Base-by-base conservation (phyloP, 2,888 invertebrate species). In the Cataglyphis rosenhaueri region DNA sequence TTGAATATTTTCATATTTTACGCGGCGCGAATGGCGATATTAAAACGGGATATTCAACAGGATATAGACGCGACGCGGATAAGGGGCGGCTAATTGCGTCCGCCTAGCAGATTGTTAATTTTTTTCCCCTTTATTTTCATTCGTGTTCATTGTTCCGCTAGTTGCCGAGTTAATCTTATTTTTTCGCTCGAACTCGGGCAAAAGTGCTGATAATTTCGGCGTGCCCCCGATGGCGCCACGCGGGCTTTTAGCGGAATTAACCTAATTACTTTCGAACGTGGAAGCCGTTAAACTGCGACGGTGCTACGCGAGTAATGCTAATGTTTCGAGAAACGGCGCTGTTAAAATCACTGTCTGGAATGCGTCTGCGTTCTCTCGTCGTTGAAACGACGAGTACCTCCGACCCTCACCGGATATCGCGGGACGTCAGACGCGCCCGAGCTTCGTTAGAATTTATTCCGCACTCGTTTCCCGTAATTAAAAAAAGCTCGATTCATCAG, bases 271-370 rank as follows among this genome's bases (percentile, higher is more conserved):
- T 88, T 86, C 88, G 85, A 88, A 90, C 86, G 87, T 84, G 90
- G 81, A 76, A 74, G 83, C 83, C 82, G 87, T 90, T 87, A 87
- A 90, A 90, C 90, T 84, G 84, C 85, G 79, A 85, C 84, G 78
- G 59, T 25, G 82, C 61, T 55, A 66, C 62, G 81, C 81, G 74
- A 79, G 86, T 85, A 89, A 90, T 90, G 84, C 85, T 88, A 90
- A 87, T 85, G 90, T 88, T 87, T 86, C 85, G 79, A 84, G 83
- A 82, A 89, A 89, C 88, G 87, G 76, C 88, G 86, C 86, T 85
- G 86, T 89, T 88, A 87, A 88, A 90, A 90, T 90, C 89, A 90
- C 87, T 87, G 88, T 90, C 88, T 88, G 89, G 89, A 90, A 90
- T 90, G 88, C 87, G 81, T 73, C 86, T 86, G 85, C 86, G 84